phyloP scores from a whole-genome alignment of 1,140 invertebrate genomes.

The Onthophagus taurus region DNA sequence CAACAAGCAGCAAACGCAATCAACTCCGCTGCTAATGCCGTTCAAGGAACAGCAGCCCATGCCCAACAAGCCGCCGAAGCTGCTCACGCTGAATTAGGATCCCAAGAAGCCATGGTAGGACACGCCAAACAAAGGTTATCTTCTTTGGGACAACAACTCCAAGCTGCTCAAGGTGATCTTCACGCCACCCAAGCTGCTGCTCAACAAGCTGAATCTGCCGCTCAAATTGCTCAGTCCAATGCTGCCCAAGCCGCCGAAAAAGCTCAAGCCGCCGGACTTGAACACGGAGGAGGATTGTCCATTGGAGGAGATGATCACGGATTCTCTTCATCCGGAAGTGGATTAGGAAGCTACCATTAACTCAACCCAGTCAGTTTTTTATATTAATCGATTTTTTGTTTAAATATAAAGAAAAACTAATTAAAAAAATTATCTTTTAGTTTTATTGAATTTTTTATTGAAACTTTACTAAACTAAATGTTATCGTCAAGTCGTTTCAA shows the following conservation, averaged over 20 bases:
- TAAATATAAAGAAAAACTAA: no score
- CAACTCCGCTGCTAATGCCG: constrained; percentile 4
- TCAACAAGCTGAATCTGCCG: constrained; percentile 5
- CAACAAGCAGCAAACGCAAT: constrained; percentile 6
- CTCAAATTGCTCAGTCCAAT: constrained; percentile 8
- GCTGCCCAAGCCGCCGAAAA: constrained; percentile 4
- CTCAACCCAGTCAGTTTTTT: no score
- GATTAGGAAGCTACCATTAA: constrained; percentile 3
- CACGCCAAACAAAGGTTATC: constrained; percentile 8
- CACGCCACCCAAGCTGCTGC: constrained; percentile 6
- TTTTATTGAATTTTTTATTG: no score
- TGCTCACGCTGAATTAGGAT: constrained; percentile 4
- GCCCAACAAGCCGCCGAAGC: constrained; percentile 8
- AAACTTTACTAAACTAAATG: no score
- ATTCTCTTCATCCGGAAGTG: not conserved
- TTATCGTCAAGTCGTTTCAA: no score
- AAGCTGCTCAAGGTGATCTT: constrained; percentile 6
- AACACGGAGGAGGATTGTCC: not conserved
- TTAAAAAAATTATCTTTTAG: no score
- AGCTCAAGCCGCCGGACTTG: not conserved
- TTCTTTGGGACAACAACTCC: not conserved
- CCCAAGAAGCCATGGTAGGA: constrained; percentile 9
- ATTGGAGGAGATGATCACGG: not conserved
- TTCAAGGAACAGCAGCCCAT: constrained; percentile 6
- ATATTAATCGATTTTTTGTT: no score